Conservation (phyloP, 1,140 invertebrate species). For the Neodiprion lecontei region DNA sequence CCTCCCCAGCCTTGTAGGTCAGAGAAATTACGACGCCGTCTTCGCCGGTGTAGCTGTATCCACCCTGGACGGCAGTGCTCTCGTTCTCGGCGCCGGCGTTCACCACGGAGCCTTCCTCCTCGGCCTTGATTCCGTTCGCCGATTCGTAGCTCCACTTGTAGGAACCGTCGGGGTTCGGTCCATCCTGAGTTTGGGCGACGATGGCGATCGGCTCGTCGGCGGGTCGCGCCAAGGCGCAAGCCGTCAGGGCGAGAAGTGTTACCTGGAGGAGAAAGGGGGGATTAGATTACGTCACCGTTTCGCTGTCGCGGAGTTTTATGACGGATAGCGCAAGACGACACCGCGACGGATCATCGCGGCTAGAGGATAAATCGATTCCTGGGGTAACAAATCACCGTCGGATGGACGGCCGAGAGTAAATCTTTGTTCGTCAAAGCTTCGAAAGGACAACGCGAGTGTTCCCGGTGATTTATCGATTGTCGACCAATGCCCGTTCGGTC, state of each 20-base stretch:
- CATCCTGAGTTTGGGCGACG: conserved; percentile 45
- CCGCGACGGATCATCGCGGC: not conserved
- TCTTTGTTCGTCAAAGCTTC: not conserved
- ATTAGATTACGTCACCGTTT: not conserved
- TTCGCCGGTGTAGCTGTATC: conserved; percentile 49
- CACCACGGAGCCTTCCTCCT: conserved; percentile 63
- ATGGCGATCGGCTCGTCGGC: conserved; percentile 40
- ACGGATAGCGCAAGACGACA: not conserved
- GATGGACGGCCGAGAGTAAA: not conserved
- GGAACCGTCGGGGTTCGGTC: conserved; percentile 49
- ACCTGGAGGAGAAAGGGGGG: not conserved
- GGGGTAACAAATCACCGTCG: not conserved
- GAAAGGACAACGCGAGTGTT: no score
- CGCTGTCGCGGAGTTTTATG: not conserved
- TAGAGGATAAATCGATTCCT: not conserved
- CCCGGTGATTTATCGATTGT: no score
- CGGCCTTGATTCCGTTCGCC: conserved; percentile 64
- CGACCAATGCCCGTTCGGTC: no score
- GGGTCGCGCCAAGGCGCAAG: conserved; percentile 27
- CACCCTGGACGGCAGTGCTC: conserved; percentile 13
- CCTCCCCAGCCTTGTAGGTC: conserved; percentile 64
- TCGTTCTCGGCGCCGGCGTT: conserved; percentile 51
- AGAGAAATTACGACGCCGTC: conserved; percentile 49
- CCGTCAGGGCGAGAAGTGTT: conserved; percentile 24
- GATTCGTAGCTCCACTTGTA: conserved; percentile 61